phyloP scores from a whole-genome alignment of 2,888 invertebrate genomes.

The Netelia fuscicornis region DNA sequence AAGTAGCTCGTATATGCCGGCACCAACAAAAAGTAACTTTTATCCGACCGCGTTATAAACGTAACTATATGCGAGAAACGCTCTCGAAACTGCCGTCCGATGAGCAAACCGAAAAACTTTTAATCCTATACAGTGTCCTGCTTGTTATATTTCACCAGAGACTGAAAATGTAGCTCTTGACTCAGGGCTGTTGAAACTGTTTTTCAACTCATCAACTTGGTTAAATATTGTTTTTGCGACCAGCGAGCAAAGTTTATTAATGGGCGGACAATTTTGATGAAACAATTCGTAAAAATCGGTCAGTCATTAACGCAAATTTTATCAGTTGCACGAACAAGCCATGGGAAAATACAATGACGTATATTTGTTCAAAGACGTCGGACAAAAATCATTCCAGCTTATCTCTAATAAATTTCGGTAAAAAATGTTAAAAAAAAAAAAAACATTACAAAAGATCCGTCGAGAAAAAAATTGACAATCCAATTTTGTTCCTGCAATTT shows the following conservation, averaged over 20 bases:
- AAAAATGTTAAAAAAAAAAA: too few relatives aligned
- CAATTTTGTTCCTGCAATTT: too few relatives aligned
- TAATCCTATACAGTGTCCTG: slow-evolving; percentile 2
- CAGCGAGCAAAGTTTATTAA: neutral
- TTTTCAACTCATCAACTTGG: slow-evolving; percentile 3
- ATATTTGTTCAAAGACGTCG: too few relatives aligned
- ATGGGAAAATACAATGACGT: too few relatives aligned
- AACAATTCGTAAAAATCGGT: neutral
- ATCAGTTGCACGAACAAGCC: too few relatives aligned
- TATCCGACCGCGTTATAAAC: slow-evolving; percentile 53
- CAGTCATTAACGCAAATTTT: neutral
- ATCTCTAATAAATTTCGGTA: too few relatives aligned
- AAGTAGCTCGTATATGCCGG: slow-evolving; percentile 42
- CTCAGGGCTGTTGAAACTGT: neutral
- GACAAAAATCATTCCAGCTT: too few relatives aligned
- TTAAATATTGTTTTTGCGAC: neutral
- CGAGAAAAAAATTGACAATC: too few relatives aligned
- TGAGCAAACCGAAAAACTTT: slow-evolving; percentile 22
- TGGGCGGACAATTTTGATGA: neutral
- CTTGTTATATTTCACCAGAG: neutral
- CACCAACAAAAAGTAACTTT: slow-evolving; percentile 38
- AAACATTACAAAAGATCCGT: too few relatives aligned
- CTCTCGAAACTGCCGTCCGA: slow-evolving; percentile 19
- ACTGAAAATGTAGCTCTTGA: neutral
- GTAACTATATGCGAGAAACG: slow-evolving; percentile 48